A percentile compares a stretch with the other conserved stretches of the same genome.
Conservation (phyloP, 2,113 vertebrate species). For the Hystrix brachyura region DNA sequence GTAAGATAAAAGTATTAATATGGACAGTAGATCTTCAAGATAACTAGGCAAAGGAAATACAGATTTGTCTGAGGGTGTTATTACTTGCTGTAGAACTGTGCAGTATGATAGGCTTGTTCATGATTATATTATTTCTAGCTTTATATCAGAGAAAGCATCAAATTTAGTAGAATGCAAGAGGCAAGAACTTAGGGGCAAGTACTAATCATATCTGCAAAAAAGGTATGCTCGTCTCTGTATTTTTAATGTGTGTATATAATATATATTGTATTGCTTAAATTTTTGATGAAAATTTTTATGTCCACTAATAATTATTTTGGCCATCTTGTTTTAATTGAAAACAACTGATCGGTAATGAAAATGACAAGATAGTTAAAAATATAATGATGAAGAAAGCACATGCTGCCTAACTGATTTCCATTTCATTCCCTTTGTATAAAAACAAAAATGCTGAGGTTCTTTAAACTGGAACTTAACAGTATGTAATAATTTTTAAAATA, state of each 20-base stretch:
- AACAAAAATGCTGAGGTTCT: background rate
- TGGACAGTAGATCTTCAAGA: conserved; percentile 12
- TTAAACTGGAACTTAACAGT: background rate
- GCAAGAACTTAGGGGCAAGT: background rate
- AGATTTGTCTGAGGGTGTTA: background rate
- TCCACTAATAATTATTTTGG: background rate
- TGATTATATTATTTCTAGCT: conserved; percentile 3
- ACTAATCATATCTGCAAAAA: background rate
- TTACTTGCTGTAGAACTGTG: background rate
- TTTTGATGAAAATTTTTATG: background rate
- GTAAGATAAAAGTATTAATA: conserved; percentile 47
- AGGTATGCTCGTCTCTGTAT: background rate
- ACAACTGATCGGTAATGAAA: conserved; percentile 15
- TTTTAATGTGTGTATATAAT: background rate
- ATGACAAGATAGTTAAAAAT: background rate
- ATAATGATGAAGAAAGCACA: background rate
- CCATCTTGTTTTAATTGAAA: background rate
- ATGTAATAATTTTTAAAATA: background rate
- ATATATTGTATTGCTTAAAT: background rate
- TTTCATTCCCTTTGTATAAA: conserved; percentile 7
- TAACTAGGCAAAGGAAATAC: background rate
- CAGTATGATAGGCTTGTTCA: conserved; percentile 10
- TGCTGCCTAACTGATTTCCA: conserved; percentile 13
- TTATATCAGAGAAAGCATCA: conserved; percentile 19
- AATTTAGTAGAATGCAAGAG: background rate